These are phyloP conservation scores for Rotaria sp. DNA, from an alignment of 2,888 invertebrate species.

Conservation along the genomic window DNA sequence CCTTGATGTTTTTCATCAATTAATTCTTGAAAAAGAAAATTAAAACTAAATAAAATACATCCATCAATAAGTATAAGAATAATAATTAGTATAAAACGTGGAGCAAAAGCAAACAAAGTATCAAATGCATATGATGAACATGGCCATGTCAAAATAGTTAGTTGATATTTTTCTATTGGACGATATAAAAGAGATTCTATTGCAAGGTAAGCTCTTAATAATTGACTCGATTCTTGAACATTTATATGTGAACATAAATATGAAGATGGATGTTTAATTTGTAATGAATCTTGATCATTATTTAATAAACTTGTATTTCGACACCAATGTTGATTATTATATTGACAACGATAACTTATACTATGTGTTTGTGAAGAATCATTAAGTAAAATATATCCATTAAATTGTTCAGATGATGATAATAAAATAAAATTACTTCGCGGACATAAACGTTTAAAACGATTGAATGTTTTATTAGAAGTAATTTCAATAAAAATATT, in stretches of 20 bases:
- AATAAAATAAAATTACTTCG: not conserved
- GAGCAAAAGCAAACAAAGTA: not conserved
- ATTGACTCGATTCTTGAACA: not conserved
- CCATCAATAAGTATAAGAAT: not conserved
- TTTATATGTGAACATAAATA: not conserved
- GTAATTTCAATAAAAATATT: not conserved
- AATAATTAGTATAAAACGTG: not conserved
- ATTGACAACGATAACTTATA: not conserved
- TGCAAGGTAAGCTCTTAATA: not conserved
- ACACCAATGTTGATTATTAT: not conserved
- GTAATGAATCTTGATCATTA: not conserved
- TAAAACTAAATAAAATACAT: not conserved
- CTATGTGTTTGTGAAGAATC: not conserved
- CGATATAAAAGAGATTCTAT: not conserved
- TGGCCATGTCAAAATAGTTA: not conserved
- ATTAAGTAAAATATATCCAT: not conserved
- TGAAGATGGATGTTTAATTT: not conserved
- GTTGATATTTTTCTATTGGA: not conserved
- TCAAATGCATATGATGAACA: not conserved
- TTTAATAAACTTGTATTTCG: not conserved
- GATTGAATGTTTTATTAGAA: not conserved
- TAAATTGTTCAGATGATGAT: not conserved
- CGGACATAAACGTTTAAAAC: not conserved
- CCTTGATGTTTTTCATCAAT: not conserved
- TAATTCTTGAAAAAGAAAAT: conserved; percentile 1